Conservation (phyloP, 2,113 vertebrate species). For the Tetrao urogallus region DNA sequence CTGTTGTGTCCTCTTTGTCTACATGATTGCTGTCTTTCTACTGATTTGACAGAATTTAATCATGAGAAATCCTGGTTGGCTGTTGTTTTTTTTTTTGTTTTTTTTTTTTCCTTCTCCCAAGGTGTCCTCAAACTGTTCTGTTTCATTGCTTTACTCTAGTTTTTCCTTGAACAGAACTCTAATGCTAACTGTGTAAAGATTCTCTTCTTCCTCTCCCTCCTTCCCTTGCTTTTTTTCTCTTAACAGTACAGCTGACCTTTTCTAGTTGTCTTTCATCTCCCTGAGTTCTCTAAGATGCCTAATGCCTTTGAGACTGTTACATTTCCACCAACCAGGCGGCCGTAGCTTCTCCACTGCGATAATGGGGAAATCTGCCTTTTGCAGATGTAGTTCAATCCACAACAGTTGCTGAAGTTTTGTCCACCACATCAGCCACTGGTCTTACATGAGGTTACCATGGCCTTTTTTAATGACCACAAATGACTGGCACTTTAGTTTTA, state of each 20-base stretch:
- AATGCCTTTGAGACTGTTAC: background rate
- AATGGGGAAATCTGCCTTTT: background rate
- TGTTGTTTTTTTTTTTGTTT: background rate
- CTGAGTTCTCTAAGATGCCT: background rate
- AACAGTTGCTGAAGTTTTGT: background rate
- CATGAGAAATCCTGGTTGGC: background rate
- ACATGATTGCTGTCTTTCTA: background rate
- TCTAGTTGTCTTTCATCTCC: background rate
- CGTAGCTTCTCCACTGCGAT: background rate
- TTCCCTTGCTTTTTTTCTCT: background rate
- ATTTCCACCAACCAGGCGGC: background rate
- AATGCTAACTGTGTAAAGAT: background rate
- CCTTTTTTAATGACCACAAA: background rate
- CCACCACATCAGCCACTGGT: background rate
- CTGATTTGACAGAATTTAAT: background rate
- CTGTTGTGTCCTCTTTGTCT: background rate
- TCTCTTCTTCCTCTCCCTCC: background rate
- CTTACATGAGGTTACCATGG: background rate
- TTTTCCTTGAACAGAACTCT: background rate
- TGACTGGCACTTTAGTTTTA: constrained; percentile 10
- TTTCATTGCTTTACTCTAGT: background rate
- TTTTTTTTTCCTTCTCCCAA: background rate
- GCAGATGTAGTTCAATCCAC: background rate
- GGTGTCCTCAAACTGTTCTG: background rate
- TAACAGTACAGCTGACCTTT: background rate